Percentiles rank a stretch among this genome's conserved stretches.
Evolutionary conservation across 2,113 vertebrate species (phyloP).

Genomic region (Fulica atra): DNA sequence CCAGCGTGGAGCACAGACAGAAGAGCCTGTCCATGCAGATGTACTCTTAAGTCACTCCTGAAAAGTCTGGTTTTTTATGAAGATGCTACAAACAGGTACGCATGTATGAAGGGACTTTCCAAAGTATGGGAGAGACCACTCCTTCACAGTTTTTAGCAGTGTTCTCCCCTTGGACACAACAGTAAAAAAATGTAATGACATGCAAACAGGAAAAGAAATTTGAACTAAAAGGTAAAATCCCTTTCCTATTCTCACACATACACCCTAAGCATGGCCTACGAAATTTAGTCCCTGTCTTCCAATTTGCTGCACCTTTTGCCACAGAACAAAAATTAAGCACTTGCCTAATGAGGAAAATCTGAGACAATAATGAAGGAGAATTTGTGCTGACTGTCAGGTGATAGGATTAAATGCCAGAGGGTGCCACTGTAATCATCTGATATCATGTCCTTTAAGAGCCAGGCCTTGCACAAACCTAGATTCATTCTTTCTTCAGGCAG

Average conservation of each 20-base stretch:
- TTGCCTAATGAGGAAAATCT: not conserved
- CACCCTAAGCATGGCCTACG: not conserved
- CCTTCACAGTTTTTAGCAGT: not conserved
- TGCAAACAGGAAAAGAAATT: not conserved
- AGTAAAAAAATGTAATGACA: not conserved
- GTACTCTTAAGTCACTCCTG: not conserved
- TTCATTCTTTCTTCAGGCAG: constrained; percentile 1
- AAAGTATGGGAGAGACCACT: not conserved
- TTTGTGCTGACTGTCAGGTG: not conserved
- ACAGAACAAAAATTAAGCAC: not conserved
- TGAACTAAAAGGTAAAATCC: not conserved
- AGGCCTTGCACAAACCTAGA: not conserved
- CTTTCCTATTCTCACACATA: not conserved
- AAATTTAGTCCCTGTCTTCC: not conserved
- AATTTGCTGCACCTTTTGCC: not conserved
- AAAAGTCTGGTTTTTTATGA: not conserved
- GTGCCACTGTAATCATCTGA: not conserved
- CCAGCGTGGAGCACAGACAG: not conserved
- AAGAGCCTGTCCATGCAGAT: not conserved
- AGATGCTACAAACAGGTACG: not conserved
- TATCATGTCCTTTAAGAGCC: not conserved
- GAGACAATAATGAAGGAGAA: not conserved
- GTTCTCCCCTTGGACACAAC: not conserved
- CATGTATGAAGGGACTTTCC: not conserved
- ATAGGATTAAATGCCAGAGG: not conserved